phyloP scores from a whole-genome alignment of 2,888 invertebrate species.

The Dugesia japonica region DNA sequence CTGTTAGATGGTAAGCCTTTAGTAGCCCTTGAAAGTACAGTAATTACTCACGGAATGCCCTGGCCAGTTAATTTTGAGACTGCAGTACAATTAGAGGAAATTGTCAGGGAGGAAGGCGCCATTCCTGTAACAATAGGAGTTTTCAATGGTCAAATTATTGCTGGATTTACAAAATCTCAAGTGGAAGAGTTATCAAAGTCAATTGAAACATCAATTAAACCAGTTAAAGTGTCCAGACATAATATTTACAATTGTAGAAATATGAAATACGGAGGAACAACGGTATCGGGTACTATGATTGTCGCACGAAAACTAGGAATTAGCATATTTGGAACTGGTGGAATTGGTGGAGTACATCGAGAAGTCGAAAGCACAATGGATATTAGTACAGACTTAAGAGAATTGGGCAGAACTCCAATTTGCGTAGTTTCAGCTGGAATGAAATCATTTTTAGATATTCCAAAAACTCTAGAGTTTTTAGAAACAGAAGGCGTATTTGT shows the following conservation, averaged over 20 bases:
- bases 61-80: constrained; percentile 74
- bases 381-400: constrained; percentile 78
- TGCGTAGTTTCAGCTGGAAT: constrained; percentile 84
- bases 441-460: constrained; percentile 88
- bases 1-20: constrained; percentile 53
- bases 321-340: constrained; percentile 77
- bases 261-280: constrained; percentile 60
- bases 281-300: constrained; percentile 80
- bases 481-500: constrained; percentile 89
- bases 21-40: constrained; percentile 86
- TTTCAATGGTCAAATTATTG: constrained; percentile 63
- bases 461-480: constrained; percentile 76
- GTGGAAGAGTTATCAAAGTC: constrained; percentile 35
- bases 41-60: constrained; percentile 95
- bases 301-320: constrained; percentile 68
- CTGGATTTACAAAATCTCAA: constrained; percentile 52
- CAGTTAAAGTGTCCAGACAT: constrained; percentile 68
- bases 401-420: constrained; percentile 69
- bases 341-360: constrained; percentile 79
- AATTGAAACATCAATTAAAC: constrained; percentile 38
- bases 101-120: constrained; percentile 59
- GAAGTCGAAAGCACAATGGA: constrained; percentile 73
- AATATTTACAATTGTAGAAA: constrained; percentile 56
- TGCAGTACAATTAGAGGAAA: constrained; percentile 63
- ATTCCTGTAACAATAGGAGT: constrained; percentile 81